These are phyloP conservation scores for Mormyrus iriodes DNA, from an alignment of 2,113 vertebrate genomes.

Conservation along the genomic window DNA sequence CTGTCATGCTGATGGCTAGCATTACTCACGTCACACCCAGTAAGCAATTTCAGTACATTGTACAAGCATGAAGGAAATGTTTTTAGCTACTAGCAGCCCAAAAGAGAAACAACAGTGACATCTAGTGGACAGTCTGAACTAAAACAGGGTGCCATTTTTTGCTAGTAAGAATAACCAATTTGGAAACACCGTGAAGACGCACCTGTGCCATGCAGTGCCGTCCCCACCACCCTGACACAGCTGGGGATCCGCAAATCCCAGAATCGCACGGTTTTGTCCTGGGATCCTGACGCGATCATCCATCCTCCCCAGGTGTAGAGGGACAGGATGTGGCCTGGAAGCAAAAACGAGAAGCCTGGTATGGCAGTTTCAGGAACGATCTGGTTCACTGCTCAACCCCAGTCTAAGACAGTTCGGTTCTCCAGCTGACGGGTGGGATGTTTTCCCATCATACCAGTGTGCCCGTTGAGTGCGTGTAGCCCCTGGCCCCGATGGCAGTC, in stretches of 20 bases:
- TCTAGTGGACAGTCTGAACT: neutral
- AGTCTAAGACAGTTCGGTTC: neutral
- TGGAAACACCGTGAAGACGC: neutral
- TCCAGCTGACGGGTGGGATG: neutral
- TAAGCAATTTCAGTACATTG: neutral
- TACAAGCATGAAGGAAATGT: neutral
- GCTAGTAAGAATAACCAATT: neutral
- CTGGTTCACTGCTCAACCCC: neutral
- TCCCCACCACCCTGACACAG: conserved; percentile 93
- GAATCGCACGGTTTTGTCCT: conserved; percentile 95
- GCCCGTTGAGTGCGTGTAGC: conserved; percentile 76
- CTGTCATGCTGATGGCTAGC: too few relatives aligned
- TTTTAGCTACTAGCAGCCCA: neutral
- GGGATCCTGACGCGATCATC: conserved; percentile 97
- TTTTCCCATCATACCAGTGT: conserved; percentile 64
- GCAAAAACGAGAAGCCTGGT: neutral
- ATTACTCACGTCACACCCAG: neutral
- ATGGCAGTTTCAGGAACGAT: neutral
- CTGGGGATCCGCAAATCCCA: conserved; percentile 96
- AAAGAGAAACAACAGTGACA: neutral
- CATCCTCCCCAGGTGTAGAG: conserved; percentile 97
- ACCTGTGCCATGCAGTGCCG: conserved; percentile 94
- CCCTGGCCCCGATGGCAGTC: conserved; percentile 92
- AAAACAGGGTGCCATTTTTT: neutral
- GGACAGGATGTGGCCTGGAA: conserved; percentile 89